These are phyloP conservation scores for Ooceraea biroi DNA, from an alignment of 1,140 invertebrate genomes.

Conservation along the genomic window DNA sequence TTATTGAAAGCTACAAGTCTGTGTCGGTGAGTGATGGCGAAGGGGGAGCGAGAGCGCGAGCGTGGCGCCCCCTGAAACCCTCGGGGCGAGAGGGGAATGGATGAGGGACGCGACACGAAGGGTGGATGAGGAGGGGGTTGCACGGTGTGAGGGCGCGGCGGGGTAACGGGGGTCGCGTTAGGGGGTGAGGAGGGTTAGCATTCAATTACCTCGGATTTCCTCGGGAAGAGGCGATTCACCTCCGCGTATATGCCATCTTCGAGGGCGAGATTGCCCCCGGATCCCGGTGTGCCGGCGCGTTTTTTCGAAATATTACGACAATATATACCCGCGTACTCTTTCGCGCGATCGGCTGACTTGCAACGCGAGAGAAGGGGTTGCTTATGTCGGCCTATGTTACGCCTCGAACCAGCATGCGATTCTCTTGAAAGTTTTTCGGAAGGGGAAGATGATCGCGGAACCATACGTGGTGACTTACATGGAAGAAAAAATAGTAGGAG, in stretches of 20 bases:
- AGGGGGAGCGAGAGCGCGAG: slow-evolving; percentile 72
- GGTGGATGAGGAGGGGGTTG: slow-evolving; percentile 40
- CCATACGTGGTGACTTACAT: neutral
- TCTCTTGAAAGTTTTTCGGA: neutral
- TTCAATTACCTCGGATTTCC: slow-evolving; percentile 86
- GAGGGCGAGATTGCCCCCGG: slow-evolving; percentile 80
- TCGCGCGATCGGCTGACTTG: slow-evolving; percentile 17
- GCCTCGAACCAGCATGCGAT: slow-evolving; percentile 25
- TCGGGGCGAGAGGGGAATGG: slow-evolving; percentile 23
- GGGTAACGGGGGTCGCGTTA: slow-evolving; percentile 20
- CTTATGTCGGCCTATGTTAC: slow-evolving; percentile 47
- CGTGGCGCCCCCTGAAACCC: slow-evolving; percentile 50
- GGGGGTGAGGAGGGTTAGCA: slow-evolving; percentile 75
- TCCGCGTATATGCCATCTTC: slow-evolving; percentile 81
- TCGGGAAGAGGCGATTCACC: slow-evolving; percentile 82
- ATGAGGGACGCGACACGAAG: slow-evolving; percentile 56
- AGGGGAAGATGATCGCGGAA: slow-evolving; percentile 1
- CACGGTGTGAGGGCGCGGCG: slow-evolving; percentile 53
- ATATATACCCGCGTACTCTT: slow-evolving; percentile 75
- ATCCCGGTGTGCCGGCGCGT: slow-evolving; percentile 76
- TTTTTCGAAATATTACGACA: slow-evolving; percentile 80
- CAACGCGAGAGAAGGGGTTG: neutral
- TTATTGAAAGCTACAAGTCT: slow-evolving; percentile 86
- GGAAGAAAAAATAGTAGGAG: neutral
- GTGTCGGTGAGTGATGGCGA: slow-evolving; percentile 83